Conservation (phyloP, 1,140 invertebrate species). For the Drepana arcuata region DNA sequence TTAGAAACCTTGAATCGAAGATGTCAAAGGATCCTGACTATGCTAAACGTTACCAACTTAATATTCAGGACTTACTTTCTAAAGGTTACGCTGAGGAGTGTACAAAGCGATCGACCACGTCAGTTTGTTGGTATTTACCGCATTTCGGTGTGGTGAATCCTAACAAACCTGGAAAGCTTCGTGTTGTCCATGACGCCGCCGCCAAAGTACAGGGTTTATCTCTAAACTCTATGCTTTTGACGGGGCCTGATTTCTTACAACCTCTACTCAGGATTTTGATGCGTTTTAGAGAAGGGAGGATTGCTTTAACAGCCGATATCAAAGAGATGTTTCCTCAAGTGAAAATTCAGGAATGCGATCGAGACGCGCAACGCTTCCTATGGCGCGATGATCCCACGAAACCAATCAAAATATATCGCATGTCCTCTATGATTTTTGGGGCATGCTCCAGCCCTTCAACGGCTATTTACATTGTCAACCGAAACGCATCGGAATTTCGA, state of each 20-base stretch:
- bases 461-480: slow-evolving; percentile 1
- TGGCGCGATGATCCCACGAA: slow-evolving; percentile 1
- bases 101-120: neutral
- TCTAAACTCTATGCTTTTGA: neutral
- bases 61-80: neutral
- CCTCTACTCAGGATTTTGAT: slow-evolving; percentile 1
- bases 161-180: neutral
- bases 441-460: neutral
- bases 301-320: slow-evolving; percentile 12
- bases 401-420: slow-evolving; percentile 1
- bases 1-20: neutral
- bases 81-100: slow-evolving; percentile 3
- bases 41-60: neutral
- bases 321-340: slow-evolving; percentile 14
- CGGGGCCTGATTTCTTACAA: slow-evolving; percentile 4
- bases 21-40: neutral
- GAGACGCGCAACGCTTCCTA: slow-evolving; percentile 6
- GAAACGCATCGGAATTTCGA: slow-evolving; percentile 1
- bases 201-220: neutral
- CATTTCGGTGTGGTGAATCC: neutral
- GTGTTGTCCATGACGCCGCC: neutral
- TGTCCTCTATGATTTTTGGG: slow-evolving; percentile 1
- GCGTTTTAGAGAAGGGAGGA: slow-evolving; percentile 8
- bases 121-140: slow-evolving; percentile 2
- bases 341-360: slow-evolving; percentile 5